Evolutionary conservation across 2,797 vertebrate genomes (phyloP).

Genomic region (Allobates femoralis): DNA sequence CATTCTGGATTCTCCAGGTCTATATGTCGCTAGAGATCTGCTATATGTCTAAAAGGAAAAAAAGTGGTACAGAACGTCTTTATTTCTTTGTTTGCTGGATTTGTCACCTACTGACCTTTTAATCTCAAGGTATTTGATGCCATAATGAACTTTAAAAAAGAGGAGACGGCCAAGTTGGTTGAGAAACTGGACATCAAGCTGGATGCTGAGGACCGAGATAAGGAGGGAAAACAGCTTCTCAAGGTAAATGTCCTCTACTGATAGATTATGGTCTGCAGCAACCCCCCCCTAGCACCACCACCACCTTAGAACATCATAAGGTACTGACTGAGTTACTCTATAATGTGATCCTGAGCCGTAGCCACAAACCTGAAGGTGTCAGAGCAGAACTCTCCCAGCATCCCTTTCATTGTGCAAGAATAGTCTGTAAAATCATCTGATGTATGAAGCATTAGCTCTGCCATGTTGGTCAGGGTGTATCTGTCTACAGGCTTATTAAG

Average conservation of each 20-base stretch:
- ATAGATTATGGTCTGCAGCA: background rate
- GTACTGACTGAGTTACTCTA: background rate
- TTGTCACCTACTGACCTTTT: background rate
- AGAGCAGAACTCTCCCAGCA: background rate
- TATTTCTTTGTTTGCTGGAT: no score
- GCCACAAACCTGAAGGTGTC: background rate
- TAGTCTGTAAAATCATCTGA: no score
- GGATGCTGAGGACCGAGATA: conserved; percentile 71
- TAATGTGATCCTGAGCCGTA: background rate
- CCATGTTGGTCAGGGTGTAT: no score
- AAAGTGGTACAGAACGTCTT: no score
- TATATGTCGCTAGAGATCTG: no score
- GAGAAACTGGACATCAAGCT: conserved; percentile 75
- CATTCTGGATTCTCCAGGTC: no score
- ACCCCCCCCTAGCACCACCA: background rate
- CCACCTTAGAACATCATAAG: no score
- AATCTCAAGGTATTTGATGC: conserved; percentile 73
- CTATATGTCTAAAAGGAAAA: no score
- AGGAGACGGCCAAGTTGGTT: conserved; percentile 73
- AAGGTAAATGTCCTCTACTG: conserved; percentile 66
- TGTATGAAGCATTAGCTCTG: no score
- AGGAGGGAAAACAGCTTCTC: conserved; percentile 73
- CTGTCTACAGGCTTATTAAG: no score
- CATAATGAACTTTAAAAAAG: conserved; percentile 78
- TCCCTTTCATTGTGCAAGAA: background rate